phyloP scores from a whole-genome alignment of 2,113 vertebrate species.

The Tretioscincus oriximinensis region DNA sequence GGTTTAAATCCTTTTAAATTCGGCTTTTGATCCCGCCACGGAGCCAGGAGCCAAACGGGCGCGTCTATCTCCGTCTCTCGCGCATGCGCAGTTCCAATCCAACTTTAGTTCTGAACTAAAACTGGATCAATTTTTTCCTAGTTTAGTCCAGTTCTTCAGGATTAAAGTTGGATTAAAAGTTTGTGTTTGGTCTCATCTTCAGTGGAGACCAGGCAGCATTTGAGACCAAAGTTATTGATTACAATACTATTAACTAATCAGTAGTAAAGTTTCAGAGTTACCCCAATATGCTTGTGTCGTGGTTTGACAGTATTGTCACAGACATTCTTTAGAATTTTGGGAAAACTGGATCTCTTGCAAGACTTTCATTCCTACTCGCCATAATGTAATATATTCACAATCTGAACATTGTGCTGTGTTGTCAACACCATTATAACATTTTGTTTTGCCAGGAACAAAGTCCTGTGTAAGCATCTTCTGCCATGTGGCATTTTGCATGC shows the following conservation, averaged over 20 bases:
- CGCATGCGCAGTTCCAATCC: too few species aligned
- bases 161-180: too few species aligned
- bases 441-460: constrained; percentile 10
- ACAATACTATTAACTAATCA: neutral
- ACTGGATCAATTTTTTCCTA: too few species aligned
- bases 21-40: too few species aligned
- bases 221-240: neutral
- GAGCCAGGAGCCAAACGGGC: too few species aligned
- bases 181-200: neutral
- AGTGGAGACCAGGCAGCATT: neutral
- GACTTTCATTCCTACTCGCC: neutral
- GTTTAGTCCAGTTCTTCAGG: too few species aligned
- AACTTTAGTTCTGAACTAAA: too few species aligned
- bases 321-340: neutral
- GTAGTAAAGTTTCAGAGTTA: neutral
- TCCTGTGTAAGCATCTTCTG: constrained; percentile 30
- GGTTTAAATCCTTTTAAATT: too few species aligned
- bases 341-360: neutral
- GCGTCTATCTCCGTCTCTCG: too few species aligned
- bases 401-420: neutral
- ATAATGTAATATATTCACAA: constrained; percentile 19
- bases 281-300: neutral
- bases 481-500: neutral
- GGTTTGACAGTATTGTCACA: neutral
- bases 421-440: constrained; percentile 10